Evolutionary conservation across 2,888 invertebrate genomes (phyloP).

Genomic region (Ormyrus labotus): DNA sequence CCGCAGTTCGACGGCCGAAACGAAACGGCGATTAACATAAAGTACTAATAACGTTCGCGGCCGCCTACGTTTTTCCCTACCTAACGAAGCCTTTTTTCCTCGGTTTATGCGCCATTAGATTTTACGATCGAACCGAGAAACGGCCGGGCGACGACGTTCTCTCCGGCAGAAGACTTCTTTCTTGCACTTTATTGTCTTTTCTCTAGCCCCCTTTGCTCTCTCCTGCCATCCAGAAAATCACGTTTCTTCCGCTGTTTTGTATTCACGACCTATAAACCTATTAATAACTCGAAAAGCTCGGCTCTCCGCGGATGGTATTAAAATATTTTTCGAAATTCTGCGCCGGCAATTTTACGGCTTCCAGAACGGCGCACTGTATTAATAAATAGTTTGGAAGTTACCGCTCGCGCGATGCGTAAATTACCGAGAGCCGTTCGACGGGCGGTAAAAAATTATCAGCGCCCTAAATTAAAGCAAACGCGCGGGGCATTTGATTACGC

Average conservation of each 20-base stretch:
- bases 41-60: constrained; percentile 72
- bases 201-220: constrained; percentile 23
- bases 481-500: background rate
- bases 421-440: no score
- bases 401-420: no score
- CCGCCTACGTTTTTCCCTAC: constrained; percentile 67
- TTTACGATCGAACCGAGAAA: constrained; percentile 74
- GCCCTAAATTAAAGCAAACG: no score
- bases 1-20: constrained; percentile 68
- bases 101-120: constrained; percentile 74
- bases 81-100: constrained; percentile 70
- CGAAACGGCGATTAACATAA: constrained; percentile 74
- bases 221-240: constrained; percentile 33
- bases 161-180: constrained; percentile 34
- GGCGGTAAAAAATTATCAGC: no score
- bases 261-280: constrained; percentile 43
- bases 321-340: no score
- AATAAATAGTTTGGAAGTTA: no score
- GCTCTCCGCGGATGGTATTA: no score
- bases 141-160: constrained; percentile 37
- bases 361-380: no score
- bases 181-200: constrained; percentile 52
- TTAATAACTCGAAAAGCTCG: constrained; percentile 15
- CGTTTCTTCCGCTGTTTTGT: constrained; percentile 33
- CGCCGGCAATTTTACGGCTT: no score